Base-by-base conservation (phyloP, 2,797 vertebrate genomes). In the Sebastolobus alascanus region DNA sequence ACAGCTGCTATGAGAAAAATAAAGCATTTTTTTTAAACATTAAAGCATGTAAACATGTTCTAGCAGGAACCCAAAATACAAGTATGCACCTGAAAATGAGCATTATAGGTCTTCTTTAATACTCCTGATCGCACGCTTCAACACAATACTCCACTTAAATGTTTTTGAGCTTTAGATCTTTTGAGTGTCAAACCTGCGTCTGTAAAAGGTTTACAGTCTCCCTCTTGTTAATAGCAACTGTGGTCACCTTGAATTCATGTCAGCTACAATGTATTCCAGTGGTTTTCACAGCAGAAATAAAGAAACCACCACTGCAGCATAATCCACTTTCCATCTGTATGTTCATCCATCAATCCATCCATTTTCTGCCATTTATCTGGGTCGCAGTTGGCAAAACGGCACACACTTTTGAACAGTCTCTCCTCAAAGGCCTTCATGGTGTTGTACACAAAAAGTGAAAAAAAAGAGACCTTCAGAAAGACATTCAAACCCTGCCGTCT, bases 61-160 rank as follows among this genome's bases (percentile, higher is more conserved):
- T 0, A 50, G 46, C 46, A 50, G 46, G 20, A 50, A 50, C 46
- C 18, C 46, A 9, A 50, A 50, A 50, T 50, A 50, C 0, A 20
- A 50, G 0, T 50, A 50, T 20, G 46, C 46, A 50, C 18, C 46
- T 50, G 46, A 8, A 50, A 50, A 50, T 50, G 18, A 0, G 0
- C 43, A 20, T 0, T 18, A 18, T 50, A 50, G 18, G 46, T 50
- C 0, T 18, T 4, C 46, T 50, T 50, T 50, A 20, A 50, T 50
- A 50, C 18, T 50, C 18, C 46, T 2, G 46, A 50, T 50, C 16
- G 8, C 46, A 50, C 46, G 1, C 18, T 38, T 38, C 22, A 31
- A 67, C 8, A 3, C 27, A 20, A 66, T 56, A 2, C 1, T 68
- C n/a, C 3, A 40, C n/a, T 9, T 33, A n/a, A 20, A 54, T 3